Conservation (phyloP, 2,888 invertebrate genomes). For the Drosophila maculinotata region DNA sequence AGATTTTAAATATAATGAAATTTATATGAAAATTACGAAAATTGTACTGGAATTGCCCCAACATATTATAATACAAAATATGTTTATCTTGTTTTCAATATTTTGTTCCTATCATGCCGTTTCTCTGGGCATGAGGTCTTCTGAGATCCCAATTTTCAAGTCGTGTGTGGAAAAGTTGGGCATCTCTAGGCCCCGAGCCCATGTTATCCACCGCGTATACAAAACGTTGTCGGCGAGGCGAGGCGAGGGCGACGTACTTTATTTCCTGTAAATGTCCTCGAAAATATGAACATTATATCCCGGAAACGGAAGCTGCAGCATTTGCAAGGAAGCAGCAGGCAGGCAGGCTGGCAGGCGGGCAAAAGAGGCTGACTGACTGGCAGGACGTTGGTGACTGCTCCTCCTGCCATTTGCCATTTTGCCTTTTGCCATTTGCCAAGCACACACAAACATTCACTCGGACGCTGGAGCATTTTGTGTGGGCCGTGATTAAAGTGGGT, state of each 20-base stretch:
- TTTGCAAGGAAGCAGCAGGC: slow-evolving; percentile 84
- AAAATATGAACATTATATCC: slow-evolving; percentile 85
- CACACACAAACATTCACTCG: slow-evolving; percentile 41
- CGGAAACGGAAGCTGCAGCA: slow-evolving; percentile 85
- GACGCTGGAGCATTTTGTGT: slow-evolving; percentile 23
- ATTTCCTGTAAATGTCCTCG: slow-evolving; percentile 86
- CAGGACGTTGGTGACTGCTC: slow-evolving; percentile 34
- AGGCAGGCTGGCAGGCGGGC: slow-evolving; percentile 48
- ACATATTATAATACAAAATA: too few species aligned
- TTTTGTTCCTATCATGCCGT: too few species aligned
- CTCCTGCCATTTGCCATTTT: slow-evolving; percentile 32
- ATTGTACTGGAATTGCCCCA: too few species aligned
- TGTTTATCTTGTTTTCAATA: too few species aligned
- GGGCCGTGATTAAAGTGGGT: slow-evolving; percentile 74
- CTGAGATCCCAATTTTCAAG: too few species aligned
- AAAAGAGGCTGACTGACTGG: slow-evolving; percentile 33
- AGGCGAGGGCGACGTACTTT: slow-evolving; percentile 85
- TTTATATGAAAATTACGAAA: too few species aligned
- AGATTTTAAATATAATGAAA: too few species aligned
- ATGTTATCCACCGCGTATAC: too few species aligned
- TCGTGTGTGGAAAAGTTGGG: too few species aligned
- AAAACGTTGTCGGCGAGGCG: slow-evolving; percentile 10
- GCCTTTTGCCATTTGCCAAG: slow-evolving; percentile 28
- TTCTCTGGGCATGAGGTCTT: too few species aligned
- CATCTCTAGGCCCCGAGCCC: too few species aligned